A percentile compares a stretch with the other conserved stretches of the same genome.
Evolutionary conservation across 2,888 invertebrate genomes (phyloP).

Genomic region (Resseliella maxima): DNA sequence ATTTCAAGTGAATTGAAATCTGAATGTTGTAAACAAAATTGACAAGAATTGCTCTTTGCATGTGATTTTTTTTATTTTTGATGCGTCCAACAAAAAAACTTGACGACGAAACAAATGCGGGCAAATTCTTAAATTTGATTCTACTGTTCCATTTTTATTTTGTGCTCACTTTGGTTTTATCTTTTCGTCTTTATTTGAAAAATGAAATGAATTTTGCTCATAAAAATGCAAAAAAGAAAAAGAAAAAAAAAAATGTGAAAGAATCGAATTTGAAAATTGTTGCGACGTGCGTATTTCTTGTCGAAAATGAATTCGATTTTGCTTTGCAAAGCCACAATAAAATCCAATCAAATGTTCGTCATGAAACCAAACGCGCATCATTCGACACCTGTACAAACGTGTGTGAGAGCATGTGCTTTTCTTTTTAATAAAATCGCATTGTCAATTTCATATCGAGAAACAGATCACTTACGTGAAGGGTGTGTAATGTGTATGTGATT

Average conservation of each 20-base stretch:
- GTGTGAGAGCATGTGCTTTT: background rate
- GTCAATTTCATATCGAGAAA: background rate
- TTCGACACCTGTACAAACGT: background rate
- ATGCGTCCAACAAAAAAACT: background rate
- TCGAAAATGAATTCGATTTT: background rate
- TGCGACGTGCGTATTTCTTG: background rate
- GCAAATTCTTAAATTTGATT: background rate
- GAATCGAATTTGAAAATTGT: too few relatives aligned
- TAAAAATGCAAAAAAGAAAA: constrained; percentile 12
- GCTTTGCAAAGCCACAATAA: background rate
- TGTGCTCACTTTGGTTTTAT: background rate
- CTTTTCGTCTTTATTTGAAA: background rate
- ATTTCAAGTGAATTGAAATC: background rate
- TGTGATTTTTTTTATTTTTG: background rate
- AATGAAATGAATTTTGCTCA: constrained; percentile 33
- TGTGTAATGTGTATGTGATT: background rate
- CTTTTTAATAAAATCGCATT: background rate
- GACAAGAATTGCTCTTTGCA: background rate
- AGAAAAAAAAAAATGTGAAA: background rate
- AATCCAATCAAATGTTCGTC: constrained; percentile 49
- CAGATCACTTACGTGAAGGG: background rate
- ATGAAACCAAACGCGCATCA: background rate
- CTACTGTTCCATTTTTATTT: background rate
- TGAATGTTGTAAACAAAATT: background rate
- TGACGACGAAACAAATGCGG: background rate